Conservation (phyloP, 2,113 vertebrate genomes). For the Muscicapa adusta region DNA sequence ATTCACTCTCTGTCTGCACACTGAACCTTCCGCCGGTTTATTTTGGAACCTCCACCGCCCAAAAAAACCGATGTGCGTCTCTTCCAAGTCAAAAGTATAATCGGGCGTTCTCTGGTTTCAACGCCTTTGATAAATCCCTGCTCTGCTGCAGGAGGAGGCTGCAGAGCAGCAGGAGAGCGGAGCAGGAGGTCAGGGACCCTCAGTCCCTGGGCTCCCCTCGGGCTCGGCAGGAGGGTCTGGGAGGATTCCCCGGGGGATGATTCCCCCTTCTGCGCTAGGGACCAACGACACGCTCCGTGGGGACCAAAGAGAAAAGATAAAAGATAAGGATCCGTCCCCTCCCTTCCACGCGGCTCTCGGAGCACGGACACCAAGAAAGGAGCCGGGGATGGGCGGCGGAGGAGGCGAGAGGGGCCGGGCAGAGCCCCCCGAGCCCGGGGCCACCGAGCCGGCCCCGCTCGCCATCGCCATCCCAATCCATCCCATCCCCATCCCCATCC, state of each 20-base stretch:
- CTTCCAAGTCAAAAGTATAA: neutral
- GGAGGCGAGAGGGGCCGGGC: neutral
- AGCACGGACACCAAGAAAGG: neutral
- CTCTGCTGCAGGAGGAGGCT: neutral
- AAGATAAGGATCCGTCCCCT: fast-evolving
- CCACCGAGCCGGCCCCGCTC: neutral
- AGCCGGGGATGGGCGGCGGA: no score
- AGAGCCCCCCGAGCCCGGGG: neutral
- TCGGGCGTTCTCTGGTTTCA: neutral
- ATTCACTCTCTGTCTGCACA: neutral
- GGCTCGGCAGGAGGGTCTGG: neutral
- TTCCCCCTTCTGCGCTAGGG: neutral
- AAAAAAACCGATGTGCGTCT: neutral
- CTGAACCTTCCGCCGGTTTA: neutral
- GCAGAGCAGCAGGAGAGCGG: neutral
- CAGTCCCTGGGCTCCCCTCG: neutral
- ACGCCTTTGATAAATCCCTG: neutral
- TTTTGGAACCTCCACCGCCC: neutral
- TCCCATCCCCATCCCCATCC: no score
- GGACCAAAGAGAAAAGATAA: no score
- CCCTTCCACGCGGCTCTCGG: neutral
- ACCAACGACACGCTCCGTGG: fast-evolving
- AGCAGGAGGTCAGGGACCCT: no score
- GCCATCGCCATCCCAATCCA: no score
- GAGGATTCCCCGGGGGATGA: neutral